These are phyloP conservation scores for Octodon degus DNA, from an alignment of 2,113 vertebrate genomes.

Conservation along the genomic window DNA sequence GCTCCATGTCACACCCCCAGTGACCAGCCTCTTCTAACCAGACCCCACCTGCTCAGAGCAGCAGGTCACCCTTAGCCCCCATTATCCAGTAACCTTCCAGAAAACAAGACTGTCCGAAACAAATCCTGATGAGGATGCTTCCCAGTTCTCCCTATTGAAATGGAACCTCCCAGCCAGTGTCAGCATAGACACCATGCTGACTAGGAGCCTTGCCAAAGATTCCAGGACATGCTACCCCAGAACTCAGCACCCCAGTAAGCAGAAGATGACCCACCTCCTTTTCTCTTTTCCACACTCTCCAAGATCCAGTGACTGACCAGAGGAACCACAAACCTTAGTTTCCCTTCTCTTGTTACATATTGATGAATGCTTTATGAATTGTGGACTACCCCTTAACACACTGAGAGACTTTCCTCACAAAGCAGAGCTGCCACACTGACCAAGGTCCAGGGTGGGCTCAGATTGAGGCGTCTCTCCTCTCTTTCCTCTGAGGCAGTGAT, in stretches of 20 bases:
- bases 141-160: neutral
- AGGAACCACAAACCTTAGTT: neutral
- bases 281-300: neutral
- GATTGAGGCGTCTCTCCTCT: neutral
- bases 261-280: neutral
- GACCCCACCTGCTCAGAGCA: neutral
- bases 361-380: neutral
- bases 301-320: neutral
- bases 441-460: neutral
- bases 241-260: accelerated
- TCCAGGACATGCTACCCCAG: neutral
- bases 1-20: neutral
- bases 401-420: neutral
- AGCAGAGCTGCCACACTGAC: neutral
- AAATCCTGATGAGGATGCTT: too few species aligned
- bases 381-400: neutral
- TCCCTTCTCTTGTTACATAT: neutral
- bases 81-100: too few species aligned
- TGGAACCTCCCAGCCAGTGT: neutral
- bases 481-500: neutral
- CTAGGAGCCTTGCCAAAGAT: neutral
- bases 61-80: neutral
- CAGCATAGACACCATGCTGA: neutral
- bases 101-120: neutral
- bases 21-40: neutral